These are phyloP conservation scores for Zosterops hypoxanthus DNA, from an alignment of 2,113 vertebrate genomes.

Conservation along the genomic window DNA sequence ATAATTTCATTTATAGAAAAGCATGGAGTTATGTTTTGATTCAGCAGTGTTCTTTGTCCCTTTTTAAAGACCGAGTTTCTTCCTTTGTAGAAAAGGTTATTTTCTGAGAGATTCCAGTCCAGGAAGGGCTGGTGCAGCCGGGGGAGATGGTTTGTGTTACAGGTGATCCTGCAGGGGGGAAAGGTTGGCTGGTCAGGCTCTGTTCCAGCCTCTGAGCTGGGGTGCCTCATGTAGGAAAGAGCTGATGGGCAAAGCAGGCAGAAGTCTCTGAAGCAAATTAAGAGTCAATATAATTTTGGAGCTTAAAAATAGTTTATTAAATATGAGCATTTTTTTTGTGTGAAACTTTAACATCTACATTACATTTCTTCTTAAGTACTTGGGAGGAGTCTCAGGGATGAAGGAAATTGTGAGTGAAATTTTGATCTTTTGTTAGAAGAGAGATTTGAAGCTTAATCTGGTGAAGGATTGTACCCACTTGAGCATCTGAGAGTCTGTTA, in stretches of 20 bases:
- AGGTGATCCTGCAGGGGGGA: not conserved
- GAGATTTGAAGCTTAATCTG: not conserved
- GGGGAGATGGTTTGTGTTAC: not conserved
- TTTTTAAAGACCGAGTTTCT: not conserved
- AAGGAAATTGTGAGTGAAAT: not conserved
- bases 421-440: not conserved
- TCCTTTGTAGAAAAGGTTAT: not conserved
- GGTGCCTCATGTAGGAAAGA: not conserved
- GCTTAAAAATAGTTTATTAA: not conserved
- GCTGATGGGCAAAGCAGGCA: not conserved
- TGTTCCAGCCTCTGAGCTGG: not conserved
- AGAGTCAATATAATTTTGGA: not conserved
- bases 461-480: not conserved
- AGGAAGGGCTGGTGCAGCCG: not conserved
- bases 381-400: not conserved
- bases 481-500: not conserved
- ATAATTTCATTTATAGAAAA: slow-evolving; percentile 44
- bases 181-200: not conserved
- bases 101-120: not conserved
- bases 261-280: not conserved
- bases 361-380: not conserved
- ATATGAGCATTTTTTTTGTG: not conserved
- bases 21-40: not conserved
- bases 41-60: slow-evolving; percentile 1
- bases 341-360: not conserved